Base-by-base conservation (phyloP, 2,888 invertebrate genomes). In the Nebria brevicollis region DNA sequence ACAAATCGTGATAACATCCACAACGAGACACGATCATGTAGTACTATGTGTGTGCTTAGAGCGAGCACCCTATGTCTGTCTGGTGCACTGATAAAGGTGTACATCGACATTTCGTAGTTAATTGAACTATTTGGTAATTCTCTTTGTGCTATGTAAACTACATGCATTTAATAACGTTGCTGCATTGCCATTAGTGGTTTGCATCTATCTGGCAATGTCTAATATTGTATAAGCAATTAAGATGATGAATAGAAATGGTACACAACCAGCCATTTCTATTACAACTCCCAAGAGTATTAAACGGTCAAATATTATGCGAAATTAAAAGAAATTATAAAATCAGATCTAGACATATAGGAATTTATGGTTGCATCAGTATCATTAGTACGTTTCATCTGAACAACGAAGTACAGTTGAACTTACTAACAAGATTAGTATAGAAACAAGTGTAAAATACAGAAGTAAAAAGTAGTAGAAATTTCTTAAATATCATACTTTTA, bases 1-100 rank as follows among this genome's bases (percentile, higher is more conserved):
- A 77, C 77, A 77, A 77, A 77, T 77, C 77, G 72, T 77, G 77
- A 77, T 77, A 77, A 72, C 72, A 77, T 41, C 76, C 34, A 20
- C 20, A 65, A 26, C 26, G 74, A 43, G 42, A 66, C 65, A 26
- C 66, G 26, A 43, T 64, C 74, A 42, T 74, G 34, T 34, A 43
- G 10, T 43, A 43, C 43, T 8, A 54, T 54, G 1, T 54, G 54
- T 8, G 70, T 20, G 70, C 2, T 15, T 13, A 8, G 68, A 25
- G 15, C 2, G 70, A 70, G 70, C 11, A 11, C 70, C 25, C 70
- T 34, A 54, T 54, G 54, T 54, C 25, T 54, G 54, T 54, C 25
- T 70, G 70, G 20, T 25, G 25, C 70, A 54, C 54, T 54, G 70
- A 70, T 70, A 34, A 25, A 70, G 5, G 26, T 13, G 70, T 15